Evolutionary conservation across 2,888 invertebrate species (phyloP), one percentile per base, ranked within the genome.

Genomic region (Drosophila sordidula): DNA sequence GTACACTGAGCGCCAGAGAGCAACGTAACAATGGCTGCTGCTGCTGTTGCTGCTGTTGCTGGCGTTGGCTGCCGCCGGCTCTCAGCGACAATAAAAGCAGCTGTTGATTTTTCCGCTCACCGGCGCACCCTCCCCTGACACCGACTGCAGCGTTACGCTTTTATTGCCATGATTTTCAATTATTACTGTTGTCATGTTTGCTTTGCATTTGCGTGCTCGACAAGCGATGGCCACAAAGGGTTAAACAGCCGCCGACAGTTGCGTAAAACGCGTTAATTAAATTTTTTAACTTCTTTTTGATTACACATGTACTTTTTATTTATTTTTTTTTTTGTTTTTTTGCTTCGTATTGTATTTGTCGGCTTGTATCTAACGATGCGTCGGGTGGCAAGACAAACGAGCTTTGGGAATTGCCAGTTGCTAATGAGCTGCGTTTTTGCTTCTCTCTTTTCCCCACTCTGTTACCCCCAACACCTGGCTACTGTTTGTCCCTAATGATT

Each of bases 101-200:
- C 87, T 84, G 84, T 84, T 84, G 80, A 87, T 87, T 77, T 83
- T 87, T 86, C 80, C 80, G 63, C 83, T 82, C 56, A 51, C 61
- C 70, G 45, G 18, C 57, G 14, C 18, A 29, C 14, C 14, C 52
- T 29, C 46, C 34, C 38, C 6, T 11, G 22, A 9, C n/a, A 1
- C 42, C 14, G 38, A 5, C n/a, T 29, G 29, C 52, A 38, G 12
- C 18, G 80, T 78, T 78, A 65, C 73, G 79, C 75, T 84, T 89
- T 89, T 85, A 87, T 87, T 80, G 85, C 87, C 77, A 75, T 82
- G 88, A 85, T 89, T 89, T 85, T 85, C 85, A 89, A 85, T 85
- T 85, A 85, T 87, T 89, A 79, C 88, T 72, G 77, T 87, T 85
- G 88, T 85, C 88, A 82, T 89, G 85, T 89, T 85, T 89, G 87